Percentiles rank a stretch among this genome's conserved stretches.
phyloP scores from a whole-genome alignment of 2,797 vertebrate genomes.

The Fratercula arctica region DNA sequence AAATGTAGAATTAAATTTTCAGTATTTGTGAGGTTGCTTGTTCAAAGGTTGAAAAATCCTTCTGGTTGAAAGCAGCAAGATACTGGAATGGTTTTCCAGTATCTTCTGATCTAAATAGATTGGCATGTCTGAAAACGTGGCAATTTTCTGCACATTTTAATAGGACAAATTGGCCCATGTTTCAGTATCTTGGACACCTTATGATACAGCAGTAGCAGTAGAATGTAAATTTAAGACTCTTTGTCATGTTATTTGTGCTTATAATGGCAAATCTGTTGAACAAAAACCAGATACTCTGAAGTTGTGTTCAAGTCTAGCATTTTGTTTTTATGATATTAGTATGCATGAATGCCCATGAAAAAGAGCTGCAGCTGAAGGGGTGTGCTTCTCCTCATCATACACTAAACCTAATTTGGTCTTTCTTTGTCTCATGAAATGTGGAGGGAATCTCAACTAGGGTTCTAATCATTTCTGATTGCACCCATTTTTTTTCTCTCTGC shows the following conservation, averaged over 20 bases:
- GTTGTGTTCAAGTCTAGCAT: slow-evolving; percentile 55
- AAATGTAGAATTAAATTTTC: neutral
- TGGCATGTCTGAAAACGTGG: slow-evolving; percentile 38
- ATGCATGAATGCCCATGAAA: slow-evolving; percentile 61
- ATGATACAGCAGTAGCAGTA: slow-evolving; percentile 19
- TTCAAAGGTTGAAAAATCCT: slow-evolving; percentile 58
- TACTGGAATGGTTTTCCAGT: slow-evolving; percentile 51
- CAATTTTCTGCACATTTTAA: neutral
- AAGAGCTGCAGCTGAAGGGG: slow-evolving; percentile 67
- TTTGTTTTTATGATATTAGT: slow-evolving; percentile 67
- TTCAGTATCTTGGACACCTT: slow-evolving; percentile 47
- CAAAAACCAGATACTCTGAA: slow-evolving; percentile 58
- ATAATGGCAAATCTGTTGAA: slow-evolving; percentile 60
- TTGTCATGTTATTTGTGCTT: slow-evolving; percentile 50
- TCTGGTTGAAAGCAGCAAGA: slow-evolving; percentile 54
- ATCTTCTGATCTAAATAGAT: slow-evolving; percentile 64
- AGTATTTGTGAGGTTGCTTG: slow-evolving; percentile 40
- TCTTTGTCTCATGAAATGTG: slow-evolving; percentile 67
- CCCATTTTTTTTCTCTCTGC: slow-evolving; percentile 12
- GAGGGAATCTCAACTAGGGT: slow-evolving; percentile 40
- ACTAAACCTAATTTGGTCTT: slow-evolving; percentile 64
- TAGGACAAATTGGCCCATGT: slow-evolving; percentile 47
- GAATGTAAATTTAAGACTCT: slow-evolving; percentile 57
- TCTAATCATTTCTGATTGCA: slow-evolving; percentile 48
- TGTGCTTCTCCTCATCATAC: slow-evolving; percentile 54